Evolutionary conservation across 2,797 vertebrate genomes (phyloP), one percentile per base, ranked within the genome.

Genomic region (Melanotaenia nigrans): DNA sequence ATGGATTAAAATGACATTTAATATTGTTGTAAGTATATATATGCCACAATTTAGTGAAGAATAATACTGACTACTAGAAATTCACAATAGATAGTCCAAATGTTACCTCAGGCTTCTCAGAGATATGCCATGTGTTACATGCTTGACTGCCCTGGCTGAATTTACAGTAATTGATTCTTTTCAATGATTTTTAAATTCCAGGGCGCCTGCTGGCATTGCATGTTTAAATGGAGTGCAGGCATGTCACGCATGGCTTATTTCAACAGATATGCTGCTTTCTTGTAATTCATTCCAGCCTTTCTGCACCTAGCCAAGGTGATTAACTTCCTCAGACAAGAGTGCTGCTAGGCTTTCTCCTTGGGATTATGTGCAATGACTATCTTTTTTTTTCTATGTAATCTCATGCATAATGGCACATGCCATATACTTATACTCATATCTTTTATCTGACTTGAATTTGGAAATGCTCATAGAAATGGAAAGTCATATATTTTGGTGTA

Each of bases 101-200:
- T 83, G 84, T 79, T 81, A 81, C 87, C 90, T 78, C 68, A 76
- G 85, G 82, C 77, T 87, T 73, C 82, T 79, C 71, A 81, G 86
- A 90, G 94, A 95, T 95, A 93, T 92, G 94, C 92, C 76, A 69
- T 89, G 92, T 83, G 92, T 93, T 93, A 92, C 94, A 95, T 93
- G 94, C 94, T 93, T 92, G 92, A 87, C 88, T 94, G 92, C 82
- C 85, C 85, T 73, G 62, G 90, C 92, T 94, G 92, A 92, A 93
- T 94, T 93, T 91, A 93, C 92, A 91, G 91, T 94, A 95, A 95
- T 94, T 94, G 95, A 95, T 95, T 95, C 91, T 94, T 94, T 95
- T 95, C 90, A 94, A 83, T 84, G 90, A 91, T 90, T 93, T 87
- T 82, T 83, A 90, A 90, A 92, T 89, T 89, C 89, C 65, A 65